Evolutionary conservation across 2,888 invertebrate genomes (phyloP).

Genomic region (Caenorhabditis sp.): DNA sequence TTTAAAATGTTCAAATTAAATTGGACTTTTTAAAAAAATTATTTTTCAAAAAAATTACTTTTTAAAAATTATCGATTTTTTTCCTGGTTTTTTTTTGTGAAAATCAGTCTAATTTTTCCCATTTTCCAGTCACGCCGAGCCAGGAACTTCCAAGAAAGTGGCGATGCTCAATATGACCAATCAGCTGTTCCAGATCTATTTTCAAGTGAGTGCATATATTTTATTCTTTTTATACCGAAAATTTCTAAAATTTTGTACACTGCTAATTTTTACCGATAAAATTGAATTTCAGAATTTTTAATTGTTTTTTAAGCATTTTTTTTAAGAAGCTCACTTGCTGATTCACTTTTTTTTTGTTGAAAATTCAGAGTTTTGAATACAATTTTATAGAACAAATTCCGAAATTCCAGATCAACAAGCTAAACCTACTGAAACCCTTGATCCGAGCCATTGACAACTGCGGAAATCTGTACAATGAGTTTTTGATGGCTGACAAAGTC

Average conservation of each 20-base stretch:
- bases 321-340: no score
- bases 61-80: no score
- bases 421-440: constrained; percentile 89
- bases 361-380: no score
- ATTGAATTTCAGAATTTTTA: no score
- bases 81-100: no score
- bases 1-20: neutral
- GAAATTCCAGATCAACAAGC: constrained; percentile 86
- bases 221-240: no score
- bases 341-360: no score
- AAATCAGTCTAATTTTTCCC: neutral
- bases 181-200: constrained; percentile 97
- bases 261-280: no score
- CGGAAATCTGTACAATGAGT: constrained; percentile 90
- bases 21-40: no score
- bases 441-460: constrained; percentile 97
- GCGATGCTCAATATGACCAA: constrained; percentile 97
- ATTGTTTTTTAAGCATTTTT: no score
- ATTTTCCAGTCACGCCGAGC: constrained; percentile 88
- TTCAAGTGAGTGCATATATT: constrained; percentile 85
- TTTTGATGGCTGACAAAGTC: constrained; percentile 93
- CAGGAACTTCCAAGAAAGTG: constrained; percentile 94
- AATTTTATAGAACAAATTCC: no score
- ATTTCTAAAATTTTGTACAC: no score
- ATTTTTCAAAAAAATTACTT: neutral